Evolutionary conservation across 2,113 vertebrate genomes (phyloP), one percentile per base, ranked within the genome.

Genomic region (Tinamus guttatus): DNA sequence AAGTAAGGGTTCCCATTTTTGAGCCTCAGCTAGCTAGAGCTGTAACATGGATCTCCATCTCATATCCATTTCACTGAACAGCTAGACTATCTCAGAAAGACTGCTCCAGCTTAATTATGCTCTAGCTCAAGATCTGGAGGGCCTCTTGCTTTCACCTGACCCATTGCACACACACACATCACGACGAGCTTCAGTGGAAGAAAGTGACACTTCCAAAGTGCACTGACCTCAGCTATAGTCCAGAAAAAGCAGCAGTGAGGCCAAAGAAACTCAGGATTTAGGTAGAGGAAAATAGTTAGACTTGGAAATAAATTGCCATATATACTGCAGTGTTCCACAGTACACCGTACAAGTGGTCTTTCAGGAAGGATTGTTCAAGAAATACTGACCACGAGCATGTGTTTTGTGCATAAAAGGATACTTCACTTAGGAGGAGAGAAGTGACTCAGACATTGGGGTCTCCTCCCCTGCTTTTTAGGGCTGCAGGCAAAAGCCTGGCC

Each of bases 271-370:
- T 90, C 85, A 87, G 93, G 43, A 34, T 63, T 56, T n/a, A 65
- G 14, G 20, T 78, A 47, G 24, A 75, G 49, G 67, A 91, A 95
- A 95, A 95, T 76, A 95, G 52, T 86, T 83, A 94, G 76, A 81
- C 85, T 97, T 95, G 73, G 85, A 96, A 96, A 95, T 13, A 84
- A 88, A 43, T 47, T 85, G 86, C 63, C 79, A 76, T 92, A 93
- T 8, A 13, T 43, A 17, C 6, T 28, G 41, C 10, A 11, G 20
- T 81, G 64, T 27, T 8, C 38, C 85, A 60, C 90, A 89, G 59
- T 30, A 2, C 68, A 71, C 80, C 75, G 90, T 94, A 91, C 51
- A 89, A 82, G 70, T 52, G 28, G 69, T 73, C 82, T 92, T 95
- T 87, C 58, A 74, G 87, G 89, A 85, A 95, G 68, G 71, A 85